These are phyloP conservation scores for Danionella cerebrum DNA, from an alignment of 2,113 vertebrate genomes.

Conservation along the genomic window DNA sequence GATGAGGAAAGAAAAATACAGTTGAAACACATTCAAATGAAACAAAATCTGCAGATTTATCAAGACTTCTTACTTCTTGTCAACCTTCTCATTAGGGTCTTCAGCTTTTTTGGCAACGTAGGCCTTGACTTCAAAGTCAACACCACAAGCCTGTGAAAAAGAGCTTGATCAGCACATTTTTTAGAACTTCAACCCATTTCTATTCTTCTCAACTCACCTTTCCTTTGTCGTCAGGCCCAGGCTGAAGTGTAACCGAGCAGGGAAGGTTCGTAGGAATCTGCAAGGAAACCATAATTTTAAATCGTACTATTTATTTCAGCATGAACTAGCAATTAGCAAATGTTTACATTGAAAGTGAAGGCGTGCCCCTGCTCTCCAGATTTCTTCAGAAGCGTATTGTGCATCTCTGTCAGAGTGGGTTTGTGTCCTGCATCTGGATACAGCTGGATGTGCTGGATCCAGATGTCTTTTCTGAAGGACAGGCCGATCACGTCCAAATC, in stretches of 20 bases:
- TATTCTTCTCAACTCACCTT: constrained; percentile 49
- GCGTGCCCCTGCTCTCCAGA: constrained; percentile 54
- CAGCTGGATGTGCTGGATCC: constrained; percentile 52
- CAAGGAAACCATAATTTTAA: neutral
- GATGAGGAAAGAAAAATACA: neutral
- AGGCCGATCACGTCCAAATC: constrained; percentile 70
- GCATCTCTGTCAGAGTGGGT: constrained; percentile 51
- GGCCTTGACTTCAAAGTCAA: constrained; percentile 86
- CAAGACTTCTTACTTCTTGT: constrained; percentile 71
- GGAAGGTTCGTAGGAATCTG: constrained; percentile 65
- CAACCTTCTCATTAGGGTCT: constrained; percentile 78
- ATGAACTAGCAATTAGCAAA: no score
- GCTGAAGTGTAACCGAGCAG: constrained; percentile 66
- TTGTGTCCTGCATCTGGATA: constrained; percentile 51
- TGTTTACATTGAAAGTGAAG: constrained; percentile 58
- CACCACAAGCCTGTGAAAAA: constrained; percentile 73
- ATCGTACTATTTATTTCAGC: neutral
- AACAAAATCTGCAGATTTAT: neutral
- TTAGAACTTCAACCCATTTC: neutral
- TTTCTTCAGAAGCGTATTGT: constrained; percentile 63
- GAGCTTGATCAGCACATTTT: neutral
- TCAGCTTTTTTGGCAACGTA: constrained; percentile 68
- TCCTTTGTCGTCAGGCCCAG: constrained; percentile 59
- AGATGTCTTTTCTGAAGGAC: constrained; percentile 70
- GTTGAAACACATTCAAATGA: neutral